Evolutionary conservation across 2,113 vertebrate genomes (phyloP).

Genomic region (Lynx canadensis): DNA sequence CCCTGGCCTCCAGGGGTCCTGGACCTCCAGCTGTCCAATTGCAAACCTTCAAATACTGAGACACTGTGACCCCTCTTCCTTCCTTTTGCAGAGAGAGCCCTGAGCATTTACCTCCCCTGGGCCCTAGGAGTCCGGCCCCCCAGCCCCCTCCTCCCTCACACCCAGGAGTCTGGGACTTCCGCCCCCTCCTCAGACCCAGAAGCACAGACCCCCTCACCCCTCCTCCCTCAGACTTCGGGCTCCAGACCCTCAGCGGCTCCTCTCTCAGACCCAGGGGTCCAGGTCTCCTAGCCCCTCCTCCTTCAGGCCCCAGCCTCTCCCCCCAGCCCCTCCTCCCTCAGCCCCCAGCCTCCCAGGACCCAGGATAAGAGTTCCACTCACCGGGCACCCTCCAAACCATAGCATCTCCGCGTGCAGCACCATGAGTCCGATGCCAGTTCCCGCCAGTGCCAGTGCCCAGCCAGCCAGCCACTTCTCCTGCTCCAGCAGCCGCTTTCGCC

Average conservation of each 20-base stretch:
- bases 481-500: conserved; percentile 75
- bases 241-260: neutral
- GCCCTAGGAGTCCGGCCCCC: neutral
- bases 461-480: conserved; percentile 77
- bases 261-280: neutral
- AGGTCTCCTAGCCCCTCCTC: neutral
- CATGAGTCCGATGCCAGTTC: conserved; percentile 74
- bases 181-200: neutral
- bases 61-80: neutral
- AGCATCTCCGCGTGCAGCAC: conserved; percentile 79
- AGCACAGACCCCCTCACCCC: too few relatives aligned
- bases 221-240: neutral
- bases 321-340: neutral
- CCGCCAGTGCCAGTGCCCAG: conserved; percentile 77
- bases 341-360: neutral
- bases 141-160: neutral
- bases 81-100: neutral
- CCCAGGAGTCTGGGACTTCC: neutral
- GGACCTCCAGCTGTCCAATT: neutral
- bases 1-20: neutral
- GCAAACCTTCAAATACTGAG: neutral
- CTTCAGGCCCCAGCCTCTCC: neutral
- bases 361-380: conserved; percentile 42
- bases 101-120: neutral
- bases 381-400: conserved; percentile 78